phyloP scores from a whole-genome alignment of 2,888 invertebrate species.

The Habrosyne pyritoides region DNA sequence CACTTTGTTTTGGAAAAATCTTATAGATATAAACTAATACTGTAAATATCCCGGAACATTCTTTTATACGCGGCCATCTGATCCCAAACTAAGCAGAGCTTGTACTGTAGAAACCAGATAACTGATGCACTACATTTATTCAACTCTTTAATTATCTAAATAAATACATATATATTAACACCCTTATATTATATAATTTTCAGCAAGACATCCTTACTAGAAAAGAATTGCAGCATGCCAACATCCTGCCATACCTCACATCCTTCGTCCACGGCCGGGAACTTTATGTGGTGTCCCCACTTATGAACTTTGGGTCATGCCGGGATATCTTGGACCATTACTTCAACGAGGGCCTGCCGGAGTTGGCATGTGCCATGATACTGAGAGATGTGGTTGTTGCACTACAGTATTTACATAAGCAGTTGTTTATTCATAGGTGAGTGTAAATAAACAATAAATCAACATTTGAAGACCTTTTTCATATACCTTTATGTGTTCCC shows the following conservation, averaged over 20 bases:
- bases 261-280: slow-evolving; percentile 91
- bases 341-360: slow-evolving; percentile 91
- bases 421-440: slow-evolving; percentile 93
- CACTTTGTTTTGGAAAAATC: too few species aligned
- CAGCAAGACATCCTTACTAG: slow-evolving; percentile 91
- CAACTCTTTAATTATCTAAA: too few species aligned
- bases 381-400: slow-evolving; percentile 91
- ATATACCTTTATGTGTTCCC: too few species aligned
- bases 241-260: slow-evolving; percentile 89
- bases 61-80: too few species aligned
- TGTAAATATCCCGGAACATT: too few species aligned
- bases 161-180: neutral
- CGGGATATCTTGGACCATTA: slow-evolving; percentile 89
- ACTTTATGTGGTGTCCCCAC: slow-evolving; percentile 90
- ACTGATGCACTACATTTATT: too few species aligned
- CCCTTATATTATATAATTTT: slow-evolving; percentile 55
- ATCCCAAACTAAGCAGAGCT: too few species aligned
- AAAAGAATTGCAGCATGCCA: slow-evolving; percentile 90
- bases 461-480: too few species aligned
- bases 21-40: too few species aligned
- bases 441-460: slow-evolving; percentile 17
- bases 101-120: too few species aligned
- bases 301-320: slow-evolving; percentile 94
- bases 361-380: slow-evolving; percentile 91
- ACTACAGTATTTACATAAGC: slow-evolving; percentile 92